Base-by-base conservation (phyloP, 1,140 invertebrate species). In the Drusus annulatus region DNA sequence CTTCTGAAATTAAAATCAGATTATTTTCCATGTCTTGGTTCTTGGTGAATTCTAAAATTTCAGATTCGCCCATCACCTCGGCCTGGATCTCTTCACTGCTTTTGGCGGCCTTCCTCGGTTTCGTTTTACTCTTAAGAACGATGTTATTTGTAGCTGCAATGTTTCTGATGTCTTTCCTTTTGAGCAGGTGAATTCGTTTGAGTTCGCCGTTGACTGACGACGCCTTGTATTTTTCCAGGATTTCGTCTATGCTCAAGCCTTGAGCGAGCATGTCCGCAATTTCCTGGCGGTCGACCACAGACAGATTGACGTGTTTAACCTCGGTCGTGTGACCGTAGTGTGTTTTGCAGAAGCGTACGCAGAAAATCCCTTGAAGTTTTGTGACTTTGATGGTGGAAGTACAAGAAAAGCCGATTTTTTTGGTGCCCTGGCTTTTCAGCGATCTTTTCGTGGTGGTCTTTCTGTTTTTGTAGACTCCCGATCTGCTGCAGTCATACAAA, bases 361-460 rank as follows among this genome's bases (percentile, higher is more conserved):
- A 69, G 31, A 19, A 69, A n/a, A 69, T 69, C 0, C 36, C 65
- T 19, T 69, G 31, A 15, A 69, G 36, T 31, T 19, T 69, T 1
- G 65, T 69, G 3, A 69, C n/a, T 50, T 69, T 69, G 8, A 69
- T 69, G 36, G 65, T 69, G 6, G 65, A 69, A 0, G 65, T 69
- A 19, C 65, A 69, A 17, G 28, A 50, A 3, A 69, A 45, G n/a
- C 65, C 65, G 17, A 69, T 69, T 50, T 69, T 69, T 23, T 69
- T 69, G n/a, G 31, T 69, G 6, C 65, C 65, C 36, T 69, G 65
- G 17, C 31, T 69, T 23, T 69, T 69, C 6, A 69, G 36, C 17
- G 65, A 50, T 50, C 65, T 45, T 13, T 69, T 69, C 5, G 13
- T 45, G 6, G 7, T 25, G 13, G 36, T 50, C 21, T 50, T 50